A percentile compares a stretch with the other conserved stretches of the same genome.
These are phyloP conservation scores for Augiades crinisus DNA, from an alignment of 2,888 invertebrate genomes.

Conservation along the genomic window DNA sequence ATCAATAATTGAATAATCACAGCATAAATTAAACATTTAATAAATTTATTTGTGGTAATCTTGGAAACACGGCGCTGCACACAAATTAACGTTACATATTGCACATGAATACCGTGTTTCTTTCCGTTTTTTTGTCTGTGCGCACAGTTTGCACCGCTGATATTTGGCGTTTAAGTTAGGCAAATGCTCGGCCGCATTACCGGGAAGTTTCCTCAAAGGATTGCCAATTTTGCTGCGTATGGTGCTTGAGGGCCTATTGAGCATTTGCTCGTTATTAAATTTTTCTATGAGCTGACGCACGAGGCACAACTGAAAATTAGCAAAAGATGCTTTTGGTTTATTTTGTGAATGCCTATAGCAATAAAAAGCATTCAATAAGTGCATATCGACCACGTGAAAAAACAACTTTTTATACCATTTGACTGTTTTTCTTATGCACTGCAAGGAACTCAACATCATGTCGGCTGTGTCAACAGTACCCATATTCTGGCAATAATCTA, in stretches of 20 bases:
- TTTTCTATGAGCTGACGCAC: slow-evolving; percentile 28
- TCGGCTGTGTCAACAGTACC: slow-evolving; percentile 32
- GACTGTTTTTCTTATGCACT: slow-evolving; percentile 28
- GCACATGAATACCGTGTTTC: slow-evolving; percentile 28
- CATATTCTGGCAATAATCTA: slow-evolving; percentile 34
- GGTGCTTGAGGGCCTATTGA: slow-evolving; percentile 17
- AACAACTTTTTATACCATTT: slow-evolving; percentile 32
- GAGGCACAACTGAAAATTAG: slow-evolving; percentile 1
- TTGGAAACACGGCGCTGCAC: not conserved
- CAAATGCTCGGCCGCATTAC: slow-evolving; percentile 25
- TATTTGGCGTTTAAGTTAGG: slow-evolving; percentile 26
- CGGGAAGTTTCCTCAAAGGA: slow-evolving; percentile 25
- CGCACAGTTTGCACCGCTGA: slow-evolving; percentile 29
- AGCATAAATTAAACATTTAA: too few species aligned
- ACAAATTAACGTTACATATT: slow-evolving; percentile 28
- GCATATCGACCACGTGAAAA: slow-evolving; percentile 25
- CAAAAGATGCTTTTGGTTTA: not conserved
- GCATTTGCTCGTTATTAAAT: slow-evolving; percentile 22
- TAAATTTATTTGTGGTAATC: not conserved
- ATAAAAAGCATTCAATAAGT: not conserved
- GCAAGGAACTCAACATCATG: slow-evolving; percentile 31
- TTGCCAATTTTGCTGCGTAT: not conserved
- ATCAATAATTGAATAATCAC: too few species aligned
- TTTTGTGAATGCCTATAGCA: not conserved
- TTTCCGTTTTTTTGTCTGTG: slow-evolving; percentile 26